Conservation (phyloP, 1,140 invertebrate species). For the Achatina immaculata region DNA sequence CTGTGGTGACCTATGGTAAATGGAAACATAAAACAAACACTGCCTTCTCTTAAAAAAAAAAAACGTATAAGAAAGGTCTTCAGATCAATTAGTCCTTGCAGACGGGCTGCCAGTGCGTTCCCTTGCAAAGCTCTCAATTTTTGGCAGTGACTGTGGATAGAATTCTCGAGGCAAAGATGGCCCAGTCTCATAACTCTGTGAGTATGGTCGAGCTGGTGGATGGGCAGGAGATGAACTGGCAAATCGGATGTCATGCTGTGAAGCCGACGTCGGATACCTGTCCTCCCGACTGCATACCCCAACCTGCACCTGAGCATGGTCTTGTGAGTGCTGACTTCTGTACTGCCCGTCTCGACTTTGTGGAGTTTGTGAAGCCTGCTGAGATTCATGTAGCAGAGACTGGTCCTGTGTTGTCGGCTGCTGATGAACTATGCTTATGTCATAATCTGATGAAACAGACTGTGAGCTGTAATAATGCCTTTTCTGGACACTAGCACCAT, state of each 20-base stretch:
- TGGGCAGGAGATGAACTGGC: not conserved
- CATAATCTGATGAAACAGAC: not conserved
- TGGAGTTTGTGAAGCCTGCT: not conserved
- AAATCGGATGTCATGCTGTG: not conserved
- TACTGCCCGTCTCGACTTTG: not conserved
- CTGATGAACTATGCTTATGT: not conserved
- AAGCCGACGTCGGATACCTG: not conserved
- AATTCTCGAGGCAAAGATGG: constrained; percentile 2
- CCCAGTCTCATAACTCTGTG: not conserved
- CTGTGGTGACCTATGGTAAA: too few relatives aligned
- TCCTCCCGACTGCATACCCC: not conserved
- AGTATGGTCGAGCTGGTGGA: not conserved
- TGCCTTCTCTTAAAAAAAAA: too few relatives aligned
- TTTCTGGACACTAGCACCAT: constrained; percentile 22
- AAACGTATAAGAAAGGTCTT: not conserved
- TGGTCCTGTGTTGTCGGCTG: not conserved
- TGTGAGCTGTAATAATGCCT: constrained; percentile 13
- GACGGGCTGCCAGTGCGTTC: not conserved
- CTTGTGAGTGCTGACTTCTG: not conserved
- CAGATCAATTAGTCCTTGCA: not conserved
- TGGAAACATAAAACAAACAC: too few relatives aligned
- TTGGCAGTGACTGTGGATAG: constrained; percentile 2
- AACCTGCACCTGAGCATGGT: not conserved
- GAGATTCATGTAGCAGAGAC: not conserved
- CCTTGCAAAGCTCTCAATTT: constrained; percentile 21